Evolutionary conservation across 2,888 invertebrate genomes (phyloP).

Genomic region (Euclidia mi): DNA sequence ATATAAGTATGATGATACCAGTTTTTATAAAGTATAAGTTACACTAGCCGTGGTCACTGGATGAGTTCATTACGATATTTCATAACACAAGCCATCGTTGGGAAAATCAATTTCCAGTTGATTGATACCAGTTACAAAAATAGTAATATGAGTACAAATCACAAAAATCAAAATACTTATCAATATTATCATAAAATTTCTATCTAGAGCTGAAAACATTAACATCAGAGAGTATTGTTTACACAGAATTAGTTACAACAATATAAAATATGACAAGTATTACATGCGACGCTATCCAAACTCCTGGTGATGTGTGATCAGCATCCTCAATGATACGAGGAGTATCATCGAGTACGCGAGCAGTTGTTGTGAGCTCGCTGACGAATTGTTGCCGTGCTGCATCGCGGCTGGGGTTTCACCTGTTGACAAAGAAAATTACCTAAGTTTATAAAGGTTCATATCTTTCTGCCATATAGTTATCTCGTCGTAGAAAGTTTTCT

Average conservation of each 20-base stretch:
- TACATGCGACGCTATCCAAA: constrained; percentile 73
- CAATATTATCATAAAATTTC: background rate
- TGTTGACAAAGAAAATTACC: too few relatives aligned
- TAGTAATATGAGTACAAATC: too few relatives aligned
- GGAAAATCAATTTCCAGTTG: too few relatives aligned
- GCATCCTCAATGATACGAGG: constrained; percentile 61
- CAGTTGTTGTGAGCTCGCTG: constrained; percentile 59
- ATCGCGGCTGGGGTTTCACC: constrained; percentile 94
- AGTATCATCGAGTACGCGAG: constrained; percentile 61
- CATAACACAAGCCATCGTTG: too few relatives aligned
- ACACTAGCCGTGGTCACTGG: too few relatives aligned
- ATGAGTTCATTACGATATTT: too few relatives aligned
- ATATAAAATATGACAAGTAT: constrained; percentile 20
- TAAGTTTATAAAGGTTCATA: too few relatives aligned
- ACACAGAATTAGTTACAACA: constrained; percentile 46
- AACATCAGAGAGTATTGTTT: constrained; percentile 52
- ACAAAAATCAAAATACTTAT: background rate
- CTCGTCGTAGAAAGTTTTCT: too few relatives aligned
- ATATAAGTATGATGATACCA: too few relatives aligned
- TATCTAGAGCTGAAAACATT: constrained; percentile 52
- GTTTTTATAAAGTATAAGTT: too few relatives aligned
- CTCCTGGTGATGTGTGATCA: constrained; percentile 66
- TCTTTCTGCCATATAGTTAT: too few relatives aligned
- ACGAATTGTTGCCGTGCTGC: constrained; percentile 92
- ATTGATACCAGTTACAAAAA: too few relatives aligned